A percentile compares a stretch with the other conserved stretches of the same genome.
phyloP scores from a whole-genome alignment of 1,140 invertebrate species.

The Caenorhabditis inopinata region DNA sequence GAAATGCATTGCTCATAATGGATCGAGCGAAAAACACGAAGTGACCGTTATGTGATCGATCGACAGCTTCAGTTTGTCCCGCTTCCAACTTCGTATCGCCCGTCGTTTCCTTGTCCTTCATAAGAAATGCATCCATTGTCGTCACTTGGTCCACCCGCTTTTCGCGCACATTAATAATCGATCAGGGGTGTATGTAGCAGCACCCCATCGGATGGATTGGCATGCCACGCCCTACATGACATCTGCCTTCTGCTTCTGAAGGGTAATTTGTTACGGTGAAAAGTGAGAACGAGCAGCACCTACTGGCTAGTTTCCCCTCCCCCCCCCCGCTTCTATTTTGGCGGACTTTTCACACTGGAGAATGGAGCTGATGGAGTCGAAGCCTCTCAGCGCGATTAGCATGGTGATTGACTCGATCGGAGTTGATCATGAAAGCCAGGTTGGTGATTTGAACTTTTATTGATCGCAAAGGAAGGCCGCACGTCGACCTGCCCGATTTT shows the following conservation, averaged over 20 bases:
- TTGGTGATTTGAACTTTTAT: background rate
- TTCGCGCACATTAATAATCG: conserved; percentile 43
- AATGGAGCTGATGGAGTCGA: conserved; percentile 33
- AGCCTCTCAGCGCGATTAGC: conserved; percentile 52
- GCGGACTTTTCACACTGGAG: background rate
- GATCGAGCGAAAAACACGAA: conserved; percentile 23
- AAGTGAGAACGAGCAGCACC: background rate
- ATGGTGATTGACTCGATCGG: conserved; percentile 57
- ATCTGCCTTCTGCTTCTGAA: background rate
- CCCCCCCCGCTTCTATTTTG: background rate
- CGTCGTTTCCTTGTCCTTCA: background rate
- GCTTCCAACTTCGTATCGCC: background rate
- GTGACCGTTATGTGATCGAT: conserved; percentile 4
- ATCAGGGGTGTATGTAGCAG: background rate
- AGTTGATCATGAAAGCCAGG: conserved; percentile 31
- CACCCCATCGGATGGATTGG: background rate
- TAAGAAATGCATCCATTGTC: conserved; percentile 23
- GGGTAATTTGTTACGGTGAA: background rate
- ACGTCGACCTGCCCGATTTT: too few relatives aligned
- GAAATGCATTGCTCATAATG: conserved; percentile 30
- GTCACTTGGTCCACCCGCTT: background rate
- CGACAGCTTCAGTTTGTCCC: background rate
- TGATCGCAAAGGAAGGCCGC: background rate
- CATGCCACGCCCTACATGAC: conserved; percentile 11
- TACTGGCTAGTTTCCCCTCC: background rate